Evolutionary conservation across 2,888 invertebrate species (phyloP).

Genomic region (Lagria hirta): DNA sequence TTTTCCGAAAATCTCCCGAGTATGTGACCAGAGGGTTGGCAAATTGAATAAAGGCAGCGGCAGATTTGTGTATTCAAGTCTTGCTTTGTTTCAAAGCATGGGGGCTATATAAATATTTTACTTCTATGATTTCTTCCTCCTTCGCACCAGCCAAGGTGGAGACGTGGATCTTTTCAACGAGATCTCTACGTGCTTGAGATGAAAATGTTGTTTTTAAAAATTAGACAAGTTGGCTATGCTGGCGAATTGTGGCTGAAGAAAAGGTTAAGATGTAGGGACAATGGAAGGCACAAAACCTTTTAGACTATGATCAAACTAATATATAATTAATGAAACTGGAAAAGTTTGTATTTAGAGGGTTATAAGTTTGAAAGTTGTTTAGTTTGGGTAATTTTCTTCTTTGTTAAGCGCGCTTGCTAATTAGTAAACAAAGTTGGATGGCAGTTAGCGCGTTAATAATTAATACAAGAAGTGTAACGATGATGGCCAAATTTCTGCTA

Average conservation of each 20-base stretch:
- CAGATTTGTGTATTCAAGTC: conserved; percentile 41
- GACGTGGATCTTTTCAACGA: conserved; percentile 30
- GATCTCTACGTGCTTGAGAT: too few species aligned
- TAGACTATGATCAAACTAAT: conserved; percentile 19
- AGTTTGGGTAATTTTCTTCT: conserved; percentile 11
- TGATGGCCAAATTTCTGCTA: not conserved
- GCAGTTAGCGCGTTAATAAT: conserved; percentile 3
- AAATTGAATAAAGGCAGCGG: conserved; percentile 33
- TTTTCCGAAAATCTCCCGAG: conserved; percentile 23
- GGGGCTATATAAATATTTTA: conserved; percentile 42
- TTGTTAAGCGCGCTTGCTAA: conserved; percentile 11
- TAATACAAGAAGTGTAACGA: not conserved
- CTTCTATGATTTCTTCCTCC: conserved; percentile 41
- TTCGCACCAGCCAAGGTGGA: too few species aligned
- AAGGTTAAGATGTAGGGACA: too few species aligned
- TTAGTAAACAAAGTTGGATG: conserved; percentile 17
- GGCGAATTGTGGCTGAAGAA: too few species aligned
- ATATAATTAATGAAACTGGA: conserved; percentile 19
- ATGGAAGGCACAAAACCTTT: conserved; percentile 3
- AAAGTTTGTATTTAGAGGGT: conserved; percentile 8
- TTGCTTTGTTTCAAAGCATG: conserved; percentile 34
- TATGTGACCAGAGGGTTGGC: conserved; percentile 23
- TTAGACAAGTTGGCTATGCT: too few species aligned
- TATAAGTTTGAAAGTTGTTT: too few species aligned
- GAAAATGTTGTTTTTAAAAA: too few species aligned